Evolutionary conservation across 2,113 vertebrate genomes (phyloP).

Genomic region (Hypanus sabinus): DNA sequence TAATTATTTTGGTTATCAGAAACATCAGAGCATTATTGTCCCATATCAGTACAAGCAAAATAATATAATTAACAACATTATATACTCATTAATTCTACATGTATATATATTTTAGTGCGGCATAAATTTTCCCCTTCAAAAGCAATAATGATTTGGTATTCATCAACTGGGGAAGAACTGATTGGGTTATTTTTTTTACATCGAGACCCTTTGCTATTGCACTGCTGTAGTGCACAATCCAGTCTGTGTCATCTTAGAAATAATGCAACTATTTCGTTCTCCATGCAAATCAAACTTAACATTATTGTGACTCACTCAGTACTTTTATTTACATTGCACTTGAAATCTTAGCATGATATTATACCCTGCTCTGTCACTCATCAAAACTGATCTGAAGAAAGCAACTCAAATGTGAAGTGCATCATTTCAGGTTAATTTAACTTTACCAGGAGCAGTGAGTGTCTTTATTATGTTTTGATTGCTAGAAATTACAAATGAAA

Average conservation of each 20-base stretch:
- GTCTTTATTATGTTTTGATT: neutral
- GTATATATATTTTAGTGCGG: neutral
- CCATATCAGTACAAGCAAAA: neutral
- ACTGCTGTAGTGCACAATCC: neutral
- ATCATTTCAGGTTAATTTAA: constrained; percentile 10
- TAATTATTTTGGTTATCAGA: neutral
- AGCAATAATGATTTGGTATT: neutral
- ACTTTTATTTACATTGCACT: neutral
- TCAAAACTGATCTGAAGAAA: neutral
- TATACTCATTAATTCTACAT: neutral
- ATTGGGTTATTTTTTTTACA: neutral
- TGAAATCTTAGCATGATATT: neutral
- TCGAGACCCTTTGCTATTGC: neutral
- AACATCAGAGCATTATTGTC: neutral
- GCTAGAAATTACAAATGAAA: neutral
- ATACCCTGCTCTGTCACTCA: neutral
- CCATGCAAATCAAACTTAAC: neutral
- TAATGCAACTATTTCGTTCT: neutral
- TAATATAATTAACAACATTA: neutral
- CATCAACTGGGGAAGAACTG: neutral
- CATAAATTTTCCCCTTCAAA: neutral
- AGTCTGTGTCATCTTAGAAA: neutral
- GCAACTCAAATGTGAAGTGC: neutral
- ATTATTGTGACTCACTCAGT: neutral
- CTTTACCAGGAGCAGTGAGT: neutral